Conservation (phyloP, 92 coral and sea anemone species). For the Epizoanthus stellaris region DNA sequence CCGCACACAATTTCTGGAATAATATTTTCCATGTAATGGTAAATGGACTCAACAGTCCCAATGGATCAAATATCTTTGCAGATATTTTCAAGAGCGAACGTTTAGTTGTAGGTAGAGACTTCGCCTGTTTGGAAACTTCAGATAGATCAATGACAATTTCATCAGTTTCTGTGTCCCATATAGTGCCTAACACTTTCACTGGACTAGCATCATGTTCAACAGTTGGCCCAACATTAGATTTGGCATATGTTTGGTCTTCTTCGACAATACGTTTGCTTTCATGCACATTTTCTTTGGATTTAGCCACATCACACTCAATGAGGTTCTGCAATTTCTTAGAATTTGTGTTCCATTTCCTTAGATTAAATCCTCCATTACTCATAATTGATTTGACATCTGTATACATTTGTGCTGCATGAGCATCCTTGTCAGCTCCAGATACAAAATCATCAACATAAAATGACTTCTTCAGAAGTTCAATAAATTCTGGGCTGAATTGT, state of each 20-base stretch:
- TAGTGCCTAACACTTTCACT: slow-evolving; percentile 59
- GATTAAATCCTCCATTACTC: slow-evolving; percentile 56
- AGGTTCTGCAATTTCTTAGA: slow-evolving; percentile 24
- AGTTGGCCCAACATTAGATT: slow-evolving; percentile 37
- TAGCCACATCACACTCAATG: neutral
- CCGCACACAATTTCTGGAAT: slow-evolving; percentile 49
- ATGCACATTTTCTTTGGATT: neutral
- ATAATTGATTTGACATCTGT: slow-evolving; percentile 47
- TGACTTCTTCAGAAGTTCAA: too few species aligned
- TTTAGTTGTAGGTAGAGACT: slow-evolving; percentile 52
- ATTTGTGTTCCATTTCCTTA: slow-evolving; percentile 53
- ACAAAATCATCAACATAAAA: too few species aligned
- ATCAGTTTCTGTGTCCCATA: slow-evolving; percentile 59
- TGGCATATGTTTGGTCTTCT: slow-evolving; percentile 61
- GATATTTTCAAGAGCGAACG: slow-evolving; percentile 56
- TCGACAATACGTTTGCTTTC: too few species aligned
- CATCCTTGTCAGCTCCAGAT: too few species aligned
- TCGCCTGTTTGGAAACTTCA: slow-evolving; percentile 47
- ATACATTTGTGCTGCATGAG: slow-evolving; percentile 2
- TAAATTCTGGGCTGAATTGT: too few species aligned
- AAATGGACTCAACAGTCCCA: slow-evolving; percentile 61
- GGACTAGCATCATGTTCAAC: slow-evolving; percentile 26
- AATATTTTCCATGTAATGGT: slow-evolving; percentile 50
- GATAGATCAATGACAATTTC: slow-evolving; percentile 45
- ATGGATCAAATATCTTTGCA: slow-evolving; percentile 69